Evolutionary conservation across 2,113 vertebrate species (phyloP).

Genomic region (Pollimyrus isidori): DNA sequence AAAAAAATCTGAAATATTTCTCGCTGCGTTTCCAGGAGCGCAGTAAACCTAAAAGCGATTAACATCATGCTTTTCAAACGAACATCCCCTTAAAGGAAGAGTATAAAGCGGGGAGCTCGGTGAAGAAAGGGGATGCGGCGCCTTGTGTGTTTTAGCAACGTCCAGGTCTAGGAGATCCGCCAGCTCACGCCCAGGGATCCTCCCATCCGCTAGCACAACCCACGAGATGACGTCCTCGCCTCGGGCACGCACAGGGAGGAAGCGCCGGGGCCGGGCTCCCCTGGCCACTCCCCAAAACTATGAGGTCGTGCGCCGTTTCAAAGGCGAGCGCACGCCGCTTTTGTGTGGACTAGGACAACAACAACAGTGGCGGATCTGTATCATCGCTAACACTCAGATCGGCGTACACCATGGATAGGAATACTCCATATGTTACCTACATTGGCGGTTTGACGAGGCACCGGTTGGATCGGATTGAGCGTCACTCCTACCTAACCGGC

Average conservation of each 20-base stretch:
- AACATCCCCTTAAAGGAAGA: not conserved
- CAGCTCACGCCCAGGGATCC: conserved; percentile 43
- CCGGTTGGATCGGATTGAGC: not conserved
- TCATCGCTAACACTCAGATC: not conserved
- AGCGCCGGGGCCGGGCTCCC: conserved; percentile 27
- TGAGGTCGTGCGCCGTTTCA: not conserved
- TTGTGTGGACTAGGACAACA: conserved; percentile 19
- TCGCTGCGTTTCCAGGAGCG: not conserved
- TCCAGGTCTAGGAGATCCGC: conserved; percentile 40
- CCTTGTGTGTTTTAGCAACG: conserved; percentile 37
- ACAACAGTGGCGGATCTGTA: not conserved
- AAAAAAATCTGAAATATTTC: not conserved
- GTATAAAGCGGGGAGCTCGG: not conserved
- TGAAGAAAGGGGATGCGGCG: not conserved
- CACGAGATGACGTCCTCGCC: conserved; percentile 50
- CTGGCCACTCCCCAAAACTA: conserved; percentile 18
- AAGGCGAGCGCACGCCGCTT: not conserved
- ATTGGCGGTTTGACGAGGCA: not conserved
- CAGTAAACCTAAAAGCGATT: not conserved
- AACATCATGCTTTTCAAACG: not conserved
- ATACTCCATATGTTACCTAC: not conserved
- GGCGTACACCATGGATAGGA: not conserved
- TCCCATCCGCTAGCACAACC: conserved; percentile 63
- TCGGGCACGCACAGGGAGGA: conserved; percentile 50
- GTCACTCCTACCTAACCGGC: not conserved